Base-by-base conservation (phyloP, 1,140 invertebrate species). In the Cataglyphis hispanica region DNA sequence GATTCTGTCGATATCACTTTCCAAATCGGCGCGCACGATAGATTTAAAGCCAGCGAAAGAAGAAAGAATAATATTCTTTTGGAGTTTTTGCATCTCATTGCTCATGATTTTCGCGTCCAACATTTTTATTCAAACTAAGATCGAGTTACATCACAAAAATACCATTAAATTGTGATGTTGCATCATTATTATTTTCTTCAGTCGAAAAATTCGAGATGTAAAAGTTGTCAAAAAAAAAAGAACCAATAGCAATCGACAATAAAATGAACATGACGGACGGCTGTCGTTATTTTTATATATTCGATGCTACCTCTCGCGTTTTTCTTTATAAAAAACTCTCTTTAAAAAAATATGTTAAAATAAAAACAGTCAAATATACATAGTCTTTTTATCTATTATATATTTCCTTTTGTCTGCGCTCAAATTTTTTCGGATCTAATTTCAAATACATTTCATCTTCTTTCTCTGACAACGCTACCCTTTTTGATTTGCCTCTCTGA, bases 1-100 rank as follows among this genome's bases (percentile, higher is more conserved):
- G 37, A 83, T 83, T 72, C 67, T 46, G 37, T 74, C 37, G 37
- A 74, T 83, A 72, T 83, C 53, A 74, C 74, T 74, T 74, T 81
- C 25, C 50, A 7, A 58, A 60, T 40, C 34, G 10, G 31, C 25
- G 40, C 27, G 19, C 25, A 53, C 76, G 13, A 31, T 58, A 64
- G 22, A 7, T 53, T 69, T 46, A 19, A 22, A 46, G 34, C 40
- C 37, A n/a, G 43, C 6, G 27, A 40, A 22, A 43, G 25, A 67
- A 53, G 50, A 67, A 78, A 3, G n/a, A 22, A 43, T 1, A n/a
- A 22, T 61, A 8, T 19, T 7, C 19, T 76, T 40, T 40, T 40
- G 40, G 11, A 19, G 1, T 19, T 76, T 78, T 22, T 25, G 60
- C 61, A 46, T 78, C 27, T 78, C 40, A 64, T 77, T 46, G 50